A percentile compares a stretch with the other conserved stretches of the same genome.
phyloP scores from a whole-genome alignment of 2,888 invertebrate species.

The Limnephilus marmoratus region DNA sequence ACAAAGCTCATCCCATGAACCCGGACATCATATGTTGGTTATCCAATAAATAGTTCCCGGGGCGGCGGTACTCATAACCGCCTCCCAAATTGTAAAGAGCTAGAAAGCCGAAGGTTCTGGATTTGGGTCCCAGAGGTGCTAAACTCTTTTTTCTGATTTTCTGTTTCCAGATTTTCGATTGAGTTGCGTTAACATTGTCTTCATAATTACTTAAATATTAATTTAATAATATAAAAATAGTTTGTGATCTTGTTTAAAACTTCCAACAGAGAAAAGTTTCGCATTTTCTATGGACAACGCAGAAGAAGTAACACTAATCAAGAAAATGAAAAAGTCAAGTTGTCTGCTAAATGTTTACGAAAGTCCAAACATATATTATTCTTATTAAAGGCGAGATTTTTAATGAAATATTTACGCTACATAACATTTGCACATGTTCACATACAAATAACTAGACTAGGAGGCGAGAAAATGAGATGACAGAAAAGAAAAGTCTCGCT shows the following conservation, averaged over 20 bases:
- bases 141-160: too few species aligned
- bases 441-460: background rate
- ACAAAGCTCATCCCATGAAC: too few species aligned
- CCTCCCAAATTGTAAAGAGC: too few species aligned
- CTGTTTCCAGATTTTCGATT: too few species aligned
- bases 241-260: background rate
- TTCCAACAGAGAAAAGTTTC: background rate
- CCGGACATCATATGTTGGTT: too few species aligned
- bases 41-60: too few species aligned
- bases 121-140: too few species aligned
- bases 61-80: too few species aligned
- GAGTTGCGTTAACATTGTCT: too few species aligned
- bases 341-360: background rate
- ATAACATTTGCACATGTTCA: conserved; percentile 2
- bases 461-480: conserved; percentile 22
- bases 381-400: background rate
- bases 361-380: background rate
- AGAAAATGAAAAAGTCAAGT: background rate
- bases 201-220: too few species aligned
- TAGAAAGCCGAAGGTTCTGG: too few species aligned
- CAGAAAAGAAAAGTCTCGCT: conserved; percentile 24
- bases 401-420: background rate
- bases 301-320: background rate
- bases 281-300: background rate
- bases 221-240: background rate